Evolutionary conservation across 1,140 invertebrate species (phyloP).

Genomic region (Lordiphosa collinella): DNA sequence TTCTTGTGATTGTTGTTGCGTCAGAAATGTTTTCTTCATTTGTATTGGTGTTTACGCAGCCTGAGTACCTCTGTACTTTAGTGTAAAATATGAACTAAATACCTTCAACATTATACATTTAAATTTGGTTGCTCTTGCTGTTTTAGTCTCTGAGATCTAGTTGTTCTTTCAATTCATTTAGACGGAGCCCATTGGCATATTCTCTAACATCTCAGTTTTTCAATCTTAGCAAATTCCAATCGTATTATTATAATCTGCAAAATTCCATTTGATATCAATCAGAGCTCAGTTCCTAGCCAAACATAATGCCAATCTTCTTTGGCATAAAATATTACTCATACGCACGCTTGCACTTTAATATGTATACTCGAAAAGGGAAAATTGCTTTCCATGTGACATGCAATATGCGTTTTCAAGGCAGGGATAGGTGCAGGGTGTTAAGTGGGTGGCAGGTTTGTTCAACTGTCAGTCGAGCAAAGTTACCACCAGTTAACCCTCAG

Average conservation of each 20-base stretch:
- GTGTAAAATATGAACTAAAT: too few species aligned
- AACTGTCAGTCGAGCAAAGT: constrained; percentile 18
- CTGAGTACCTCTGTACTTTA: too few species aligned
- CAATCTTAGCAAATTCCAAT: neutral
- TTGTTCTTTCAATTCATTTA: too few species aligned
- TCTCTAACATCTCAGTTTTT: too few species aligned
- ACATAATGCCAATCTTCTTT: too few species aligned
- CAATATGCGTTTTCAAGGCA: constrained; percentile 19
- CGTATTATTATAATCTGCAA: neutral
- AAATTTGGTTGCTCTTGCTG: too few species aligned
- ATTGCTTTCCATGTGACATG: constrained; percentile 28
- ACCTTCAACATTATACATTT: too few species aligned
- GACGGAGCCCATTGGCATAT: too few species aligned
- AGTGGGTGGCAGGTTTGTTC: neutral
- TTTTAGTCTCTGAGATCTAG: too few species aligned
- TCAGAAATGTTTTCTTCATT: too few species aligned
- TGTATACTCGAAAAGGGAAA: constrained; percentile 5
- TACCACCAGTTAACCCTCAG: constrained; percentile 7
- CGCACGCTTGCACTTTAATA: constrained; percentile 45
- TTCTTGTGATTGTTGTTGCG: too few species aligned
- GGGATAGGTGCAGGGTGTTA: neutral
- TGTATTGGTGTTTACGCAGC: too few species aligned
- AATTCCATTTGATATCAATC: constrained; percentile 17
- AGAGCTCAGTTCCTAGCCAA: neutral
- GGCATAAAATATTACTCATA: constrained; percentile 36